phyloP scores from a whole-genome alignment of 2,888 invertebrate genomes.

The Synanthedon andrenaeformis region DNA sequence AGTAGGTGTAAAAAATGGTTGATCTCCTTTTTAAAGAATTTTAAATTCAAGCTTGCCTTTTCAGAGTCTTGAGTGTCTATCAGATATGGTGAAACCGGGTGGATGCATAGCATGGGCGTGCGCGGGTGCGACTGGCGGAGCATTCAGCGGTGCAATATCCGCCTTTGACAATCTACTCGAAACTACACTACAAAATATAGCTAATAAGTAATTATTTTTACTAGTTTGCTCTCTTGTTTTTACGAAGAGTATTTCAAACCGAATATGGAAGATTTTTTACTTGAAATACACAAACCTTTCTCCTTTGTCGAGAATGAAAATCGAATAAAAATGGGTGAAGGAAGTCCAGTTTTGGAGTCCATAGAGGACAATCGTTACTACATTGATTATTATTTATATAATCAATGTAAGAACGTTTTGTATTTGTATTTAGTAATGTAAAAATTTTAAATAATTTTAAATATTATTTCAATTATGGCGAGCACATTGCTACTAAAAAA shows the following conservation, averaged over 20 bases:
- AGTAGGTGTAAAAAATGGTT: too few species aligned
- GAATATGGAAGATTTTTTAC: background rate
- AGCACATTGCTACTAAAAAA: too few species aligned
- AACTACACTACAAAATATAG: conserved; percentile 36
- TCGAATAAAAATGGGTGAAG: too few species aligned
- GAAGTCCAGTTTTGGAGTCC: too few species aligned
- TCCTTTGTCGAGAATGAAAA: too few species aligned
- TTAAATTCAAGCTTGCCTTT: too few species aligned
- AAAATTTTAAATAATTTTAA: background rate
- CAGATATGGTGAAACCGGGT: conserved; percentile 26
- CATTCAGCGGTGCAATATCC: conserved; percentile 20
- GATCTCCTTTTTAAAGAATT: too few species aligned
- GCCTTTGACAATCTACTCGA: conserved; percentile 45
- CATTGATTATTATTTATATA: too few species aligned
- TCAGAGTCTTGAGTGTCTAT: conserved; percentile 42
- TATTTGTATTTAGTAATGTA: background rate
- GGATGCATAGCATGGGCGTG: conserved; percentile 52
- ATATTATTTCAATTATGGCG: too few species aligned
- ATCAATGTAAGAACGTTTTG: too few species aligned
- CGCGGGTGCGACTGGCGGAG: conserved; percentile 18
- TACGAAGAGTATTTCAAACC: too few species aligned
- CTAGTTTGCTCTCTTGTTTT: background rate
- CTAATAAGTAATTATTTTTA: conserved; percentile 27
- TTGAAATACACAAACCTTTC: background rate
- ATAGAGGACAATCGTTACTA: too few species aligned